Evolutionary conservation across 2,113 vertebrate species (phyloP).

Genomic region (Ceratotherium simum): DNA sequence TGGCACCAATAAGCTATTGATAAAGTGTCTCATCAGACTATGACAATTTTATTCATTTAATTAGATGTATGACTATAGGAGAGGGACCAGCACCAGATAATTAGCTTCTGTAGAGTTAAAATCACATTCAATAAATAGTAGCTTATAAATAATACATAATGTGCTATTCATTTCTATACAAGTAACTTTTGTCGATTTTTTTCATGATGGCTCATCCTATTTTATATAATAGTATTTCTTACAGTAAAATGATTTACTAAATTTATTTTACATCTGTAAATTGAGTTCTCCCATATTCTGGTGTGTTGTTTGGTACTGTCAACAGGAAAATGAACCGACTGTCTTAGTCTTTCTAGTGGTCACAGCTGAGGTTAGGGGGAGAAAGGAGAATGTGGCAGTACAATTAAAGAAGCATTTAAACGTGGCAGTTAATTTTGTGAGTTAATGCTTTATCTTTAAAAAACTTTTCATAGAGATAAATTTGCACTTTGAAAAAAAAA

Average conservation of each 20-base stretch:
- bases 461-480: neutral
- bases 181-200: neutral
- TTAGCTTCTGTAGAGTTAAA: neutral
- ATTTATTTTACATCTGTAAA: neutral
- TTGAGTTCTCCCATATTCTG: neutral
- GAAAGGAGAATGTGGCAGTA: fast-evolving
- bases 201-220: neutral
- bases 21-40: neutral
- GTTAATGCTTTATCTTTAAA: neutral
- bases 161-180: neutral
- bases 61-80: neutral
- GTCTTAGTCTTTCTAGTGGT: neutral
- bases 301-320: neutral
- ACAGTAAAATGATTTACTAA: neutral
- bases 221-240: neutral
- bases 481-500: neutral
- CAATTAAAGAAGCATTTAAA: neutral
- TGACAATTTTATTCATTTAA: neutral
- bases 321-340: neutral
- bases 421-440: neutral
- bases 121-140: neutral
- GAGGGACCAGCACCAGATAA: neutral
- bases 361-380: neutral
- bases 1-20: neutral
- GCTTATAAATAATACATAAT: neutral